A percentile compares a stretch with the other conserved stretches of the same genome.
These are phyloP conservation scores for Hemitrygon akajei DNA, from an alignment of 2,797 vertebrate species.

Conservation along the genomic window DNA sequence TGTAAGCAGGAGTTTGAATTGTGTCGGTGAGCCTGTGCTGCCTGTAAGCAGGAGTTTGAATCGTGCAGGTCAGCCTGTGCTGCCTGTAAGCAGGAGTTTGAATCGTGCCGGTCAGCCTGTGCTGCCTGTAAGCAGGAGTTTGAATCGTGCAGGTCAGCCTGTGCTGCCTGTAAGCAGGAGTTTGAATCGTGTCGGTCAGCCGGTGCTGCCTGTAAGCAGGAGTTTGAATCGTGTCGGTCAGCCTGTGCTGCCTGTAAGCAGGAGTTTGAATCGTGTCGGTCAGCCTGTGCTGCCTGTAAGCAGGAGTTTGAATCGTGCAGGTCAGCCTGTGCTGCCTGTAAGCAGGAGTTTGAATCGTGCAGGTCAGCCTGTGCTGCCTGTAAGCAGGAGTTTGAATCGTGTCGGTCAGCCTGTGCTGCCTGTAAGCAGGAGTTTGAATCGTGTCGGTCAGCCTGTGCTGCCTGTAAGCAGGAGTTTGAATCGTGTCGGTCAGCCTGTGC, in stretches of 20 bases:
- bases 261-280: neutral
- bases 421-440: neutral
- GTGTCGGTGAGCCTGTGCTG: neutral
- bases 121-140: neutral
- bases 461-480: neutral
- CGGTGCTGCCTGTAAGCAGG: neutral
- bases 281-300: neutral
- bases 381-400: neutral
- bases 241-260: neutral
- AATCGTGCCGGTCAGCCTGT: neutral
- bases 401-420: neutral
- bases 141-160: neutral
- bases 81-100: neutral
- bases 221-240: neutral
- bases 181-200: neutral
- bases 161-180: neutral
- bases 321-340: neutral
- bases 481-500: neutral
- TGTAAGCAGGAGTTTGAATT: neutral
- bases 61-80: neutral
- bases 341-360: neutral
- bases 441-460: neutral
- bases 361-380: neutral
- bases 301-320: neutral
- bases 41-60: neutral